These are phyloP conservation scores for Sarcophaga carnaria DNA, from an alignment of 2,888 invertebrate genomes.

Conservation along the genomic window DNA sequence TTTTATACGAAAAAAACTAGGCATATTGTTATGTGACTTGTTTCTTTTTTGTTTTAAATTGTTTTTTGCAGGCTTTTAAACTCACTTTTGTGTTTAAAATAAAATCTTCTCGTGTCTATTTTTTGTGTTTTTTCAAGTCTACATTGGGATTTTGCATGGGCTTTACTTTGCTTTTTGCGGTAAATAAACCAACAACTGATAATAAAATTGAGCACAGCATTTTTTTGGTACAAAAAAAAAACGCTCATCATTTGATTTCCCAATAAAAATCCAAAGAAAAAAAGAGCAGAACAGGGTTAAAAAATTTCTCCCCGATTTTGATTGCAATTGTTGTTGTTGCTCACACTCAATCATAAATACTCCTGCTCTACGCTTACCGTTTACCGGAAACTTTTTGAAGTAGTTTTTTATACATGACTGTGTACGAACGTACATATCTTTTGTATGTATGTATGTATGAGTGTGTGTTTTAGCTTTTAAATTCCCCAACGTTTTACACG, in stretches of 20 bases:
- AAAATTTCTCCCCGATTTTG: constrained; percentile 4
- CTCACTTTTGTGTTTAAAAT: constrained; percentile 37
- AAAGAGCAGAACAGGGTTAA: not conserved
- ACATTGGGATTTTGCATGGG: constrained; percentile 34
- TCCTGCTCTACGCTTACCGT: constrained; percentile 37
- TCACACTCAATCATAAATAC: not conserved
- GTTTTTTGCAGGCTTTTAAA: constrained; percentile 15
- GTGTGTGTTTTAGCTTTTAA: constrained; percentile 30
- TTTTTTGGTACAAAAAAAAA: constrained; percentile 29
- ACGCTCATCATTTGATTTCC: constrained; percentile 59
- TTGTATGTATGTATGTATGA: not conserved
- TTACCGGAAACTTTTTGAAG: constrained; percentile 72
- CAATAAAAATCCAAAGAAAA: constrained; percentile 39
- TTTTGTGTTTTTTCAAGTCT: not conserved
- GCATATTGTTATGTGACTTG: constrained; percentile 9
- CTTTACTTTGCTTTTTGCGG: constrained; percentile 55
- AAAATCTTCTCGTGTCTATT: not conserved
- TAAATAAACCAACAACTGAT: constrained; percentile 48
- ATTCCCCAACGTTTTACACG: constrained; percentile 55
- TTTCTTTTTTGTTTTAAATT: constrained; percentile 4
- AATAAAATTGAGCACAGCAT: constrained; percentile 22
- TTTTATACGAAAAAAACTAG: constrained; percentile 17
- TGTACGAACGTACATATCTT: not conserved
- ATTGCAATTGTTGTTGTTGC: constrained; percentile 39
- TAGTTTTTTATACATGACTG: constrained; percentile 36